Evolutionary conservation across 2,797 vertebrate species (phyloP).

Genomic region (Danio kyathit): DNA sequence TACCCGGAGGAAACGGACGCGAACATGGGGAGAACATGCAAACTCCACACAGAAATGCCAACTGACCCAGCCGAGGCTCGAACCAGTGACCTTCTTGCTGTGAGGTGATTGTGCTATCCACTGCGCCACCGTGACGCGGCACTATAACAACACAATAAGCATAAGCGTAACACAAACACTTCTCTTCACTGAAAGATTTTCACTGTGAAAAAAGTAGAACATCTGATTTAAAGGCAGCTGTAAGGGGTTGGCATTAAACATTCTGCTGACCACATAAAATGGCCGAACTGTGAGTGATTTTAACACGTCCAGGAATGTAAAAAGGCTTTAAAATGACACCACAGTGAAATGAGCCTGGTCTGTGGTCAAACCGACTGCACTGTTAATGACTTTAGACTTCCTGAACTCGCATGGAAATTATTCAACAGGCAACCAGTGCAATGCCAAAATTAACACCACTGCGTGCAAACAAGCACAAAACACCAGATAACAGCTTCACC

Average conservation of each 20-base stretch:
- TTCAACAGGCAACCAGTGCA: slow-evolving; percentile 7
- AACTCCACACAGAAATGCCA: no score
- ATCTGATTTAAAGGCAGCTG: not conserved
- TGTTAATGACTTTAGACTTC: slow-evolving; percentile 63
- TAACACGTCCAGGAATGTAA: slow-evolving; percentile 61
- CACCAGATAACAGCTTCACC: not conserved
- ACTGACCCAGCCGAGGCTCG: no score
- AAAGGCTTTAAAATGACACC: slow-evolving; percentile 64
- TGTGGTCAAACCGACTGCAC: slow-evolving; percentile 65
- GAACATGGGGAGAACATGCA: no score
- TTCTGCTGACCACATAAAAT: not conserved
- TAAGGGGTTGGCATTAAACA: not conserved
- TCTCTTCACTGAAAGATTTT: no score
- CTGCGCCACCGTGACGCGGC: no score
- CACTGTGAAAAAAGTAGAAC: not conserved
- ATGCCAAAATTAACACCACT: not conserved
- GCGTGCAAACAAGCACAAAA: not conserved
- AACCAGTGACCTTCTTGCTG: no score
- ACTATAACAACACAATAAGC: no score
- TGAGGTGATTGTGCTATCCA: no score
- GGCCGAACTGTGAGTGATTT: not conserved
- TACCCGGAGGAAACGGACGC: no score
- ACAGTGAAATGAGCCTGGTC: slow-evolving; percentile 61
- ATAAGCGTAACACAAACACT: no score
- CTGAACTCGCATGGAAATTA: slow-evolving; percentile 17